Conservation (phyloP, 2,888 invertebrate genomes). For the Spisula subtruncata region DNA sequence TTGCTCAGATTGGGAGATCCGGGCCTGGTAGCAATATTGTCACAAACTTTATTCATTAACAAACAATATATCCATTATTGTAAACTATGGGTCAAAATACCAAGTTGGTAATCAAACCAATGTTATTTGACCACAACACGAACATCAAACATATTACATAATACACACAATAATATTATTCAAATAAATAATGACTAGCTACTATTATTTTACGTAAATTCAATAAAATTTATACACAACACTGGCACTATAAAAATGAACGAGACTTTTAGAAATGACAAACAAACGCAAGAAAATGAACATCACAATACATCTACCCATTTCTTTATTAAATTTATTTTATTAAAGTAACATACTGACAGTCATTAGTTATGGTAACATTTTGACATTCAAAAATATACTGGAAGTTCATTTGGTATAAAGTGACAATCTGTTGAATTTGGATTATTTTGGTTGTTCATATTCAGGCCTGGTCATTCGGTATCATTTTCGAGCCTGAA, state of each 20-base stretch:
- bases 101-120: not conserved
- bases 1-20: too few species aligned
- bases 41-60: not conserved
- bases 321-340: too few species aligned
- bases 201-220: not conserved
- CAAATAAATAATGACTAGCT: conserved; percentile 29
- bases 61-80: not conserved
- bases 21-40: not conserved
- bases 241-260: conserved; percentile 35
- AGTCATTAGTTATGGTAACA: too few species aligned
- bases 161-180: conserved; percentile 1
- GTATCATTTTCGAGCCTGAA: too few species aligned
- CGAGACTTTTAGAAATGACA: not conserved
- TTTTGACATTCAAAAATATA: too few species aligned
- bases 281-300: not conserved
- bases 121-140: not conserved
- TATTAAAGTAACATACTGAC: too few species aligned
- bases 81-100: too few species aligned
- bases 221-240: conserved; percentile 26
- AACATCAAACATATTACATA: not conserved
- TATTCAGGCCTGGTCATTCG: too few species aligned
- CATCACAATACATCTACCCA: too few species aligned
- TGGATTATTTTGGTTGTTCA: too few species aligned
- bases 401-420: too few species aligned
- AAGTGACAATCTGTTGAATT: too few species aligned